A percentile compares a stretch with the other conserved stretches of the same genome.
These are phyloP conservation scores for Zaprionus obscuricornis DNA, from an alignment of 2,888 invertebrate species.

Conservation along the genomic window DNA sequence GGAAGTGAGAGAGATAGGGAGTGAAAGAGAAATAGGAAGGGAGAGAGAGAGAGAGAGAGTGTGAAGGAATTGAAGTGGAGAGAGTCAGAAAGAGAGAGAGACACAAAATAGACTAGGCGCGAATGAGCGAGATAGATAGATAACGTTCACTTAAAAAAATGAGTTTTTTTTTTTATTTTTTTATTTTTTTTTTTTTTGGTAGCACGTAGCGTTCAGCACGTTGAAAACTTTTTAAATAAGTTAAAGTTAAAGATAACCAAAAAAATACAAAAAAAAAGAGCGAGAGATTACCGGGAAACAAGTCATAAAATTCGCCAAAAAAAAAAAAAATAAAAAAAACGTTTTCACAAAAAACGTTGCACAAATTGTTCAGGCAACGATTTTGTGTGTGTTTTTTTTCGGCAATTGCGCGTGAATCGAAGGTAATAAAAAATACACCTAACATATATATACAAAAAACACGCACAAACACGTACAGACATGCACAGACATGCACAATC, in stretches of 20 bases:
- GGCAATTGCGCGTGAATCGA: constrained; percentile 32
- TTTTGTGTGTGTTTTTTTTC: too few species aligned
- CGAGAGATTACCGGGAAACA: constrained; percentile 6
- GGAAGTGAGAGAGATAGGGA: constrained; percentile 7
- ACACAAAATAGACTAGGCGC: constrained; percentile 25
- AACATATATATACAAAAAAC: too few species aligned
- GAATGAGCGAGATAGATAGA: too few species aligned
- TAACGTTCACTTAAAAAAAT: constrained; percentile 23
- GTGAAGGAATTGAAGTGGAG: not conserved
- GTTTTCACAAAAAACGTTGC: constrained; percentile 41
- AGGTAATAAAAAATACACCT: constrained; percentile 18
- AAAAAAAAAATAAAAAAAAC: not conserved
- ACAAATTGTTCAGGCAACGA: constrained; percentile 44
- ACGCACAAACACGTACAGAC: not conserved
- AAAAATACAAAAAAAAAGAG: constrained; percentile 3
- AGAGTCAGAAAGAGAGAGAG: constrained; percentile 6
- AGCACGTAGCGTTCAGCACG: constrained; percentile 54
- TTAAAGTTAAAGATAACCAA: constrained; percentile 40
- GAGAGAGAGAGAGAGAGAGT: not conserved
- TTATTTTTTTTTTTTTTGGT: not conserved
- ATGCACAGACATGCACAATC: not conserved
- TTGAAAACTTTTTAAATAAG: constrained; percentile 64
- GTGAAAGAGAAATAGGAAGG: not conserved
- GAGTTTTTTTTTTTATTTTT: constrained; percentile 3
- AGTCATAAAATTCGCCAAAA: constrained; percentile 42